Evolutionary conservation across 2,888 invertebrate genomes (phyloP).

Genomic region (Rhagophthalmus giganteus): DNA sequence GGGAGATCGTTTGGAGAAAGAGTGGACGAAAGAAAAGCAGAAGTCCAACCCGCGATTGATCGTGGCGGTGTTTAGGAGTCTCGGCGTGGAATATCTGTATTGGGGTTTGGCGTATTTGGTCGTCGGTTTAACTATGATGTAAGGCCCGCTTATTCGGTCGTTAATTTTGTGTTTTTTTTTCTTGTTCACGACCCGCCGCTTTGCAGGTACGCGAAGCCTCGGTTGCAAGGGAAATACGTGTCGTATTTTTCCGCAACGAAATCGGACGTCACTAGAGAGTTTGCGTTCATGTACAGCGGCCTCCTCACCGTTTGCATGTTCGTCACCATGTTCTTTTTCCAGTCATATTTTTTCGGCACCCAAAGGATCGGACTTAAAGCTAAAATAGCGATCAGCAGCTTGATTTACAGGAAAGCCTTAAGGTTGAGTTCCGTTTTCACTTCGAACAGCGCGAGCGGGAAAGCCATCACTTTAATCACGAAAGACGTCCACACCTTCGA

Average conservation of each 20-base stretch:
- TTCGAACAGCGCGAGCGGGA: conserved; percentile 76
- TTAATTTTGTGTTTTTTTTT: not conserved
- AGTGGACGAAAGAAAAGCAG: conserved; percentile 38
- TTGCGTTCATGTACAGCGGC: conserved; percentile 51
- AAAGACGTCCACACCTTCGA: conserved; percentile 87
- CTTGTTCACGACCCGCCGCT: too few species aligned
- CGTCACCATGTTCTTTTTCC: conserved; percentile 52
- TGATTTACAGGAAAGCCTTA: conserved; percentile 76
- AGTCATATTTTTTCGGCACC: conserved; percentile 2
- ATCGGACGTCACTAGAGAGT: conserved; percentile 1
- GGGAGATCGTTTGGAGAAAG: conserved; percentile 55
- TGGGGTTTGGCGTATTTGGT: conserved; percentile 15
- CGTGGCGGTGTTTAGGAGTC: conserved; percentile 17
- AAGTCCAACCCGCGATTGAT: conserved; percentile 12
- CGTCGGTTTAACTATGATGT: conserved; percentile 2
- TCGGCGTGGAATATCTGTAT: conserved; percentile 17
- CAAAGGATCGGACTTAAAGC: conserved; percentile 62
- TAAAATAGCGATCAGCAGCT: conserved; percentile 76
- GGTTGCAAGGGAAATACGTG: conserved; percentile 67
- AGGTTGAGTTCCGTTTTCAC: conserved; percentile 77
- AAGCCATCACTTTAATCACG: conserved; percentile 60
- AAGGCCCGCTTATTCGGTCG: too few species aligned
- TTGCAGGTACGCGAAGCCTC: conserved; percentile 67
- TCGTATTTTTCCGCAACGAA: conserved; percentile 63
- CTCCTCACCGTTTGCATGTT: conserved; percentile 64